Conservation (phyloP, 2,797 vertebrate genomes). For the Delichon dasypus region DNA sequence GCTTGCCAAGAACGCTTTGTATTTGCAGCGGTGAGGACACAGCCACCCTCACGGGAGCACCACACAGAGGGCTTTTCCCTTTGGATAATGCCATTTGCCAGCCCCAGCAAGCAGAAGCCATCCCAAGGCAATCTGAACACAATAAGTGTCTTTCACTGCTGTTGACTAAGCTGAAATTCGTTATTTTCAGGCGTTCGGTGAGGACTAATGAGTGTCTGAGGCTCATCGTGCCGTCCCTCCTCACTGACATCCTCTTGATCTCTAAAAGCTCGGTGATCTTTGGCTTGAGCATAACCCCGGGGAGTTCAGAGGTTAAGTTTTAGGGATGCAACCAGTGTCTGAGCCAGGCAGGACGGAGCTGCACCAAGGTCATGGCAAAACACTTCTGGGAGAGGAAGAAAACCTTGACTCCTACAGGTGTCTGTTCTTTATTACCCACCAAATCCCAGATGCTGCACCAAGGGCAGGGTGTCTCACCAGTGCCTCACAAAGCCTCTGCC, state of each 20-base stretch:
- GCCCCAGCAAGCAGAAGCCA: slow-evolving; percentile 13
- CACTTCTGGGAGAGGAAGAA: neutral
- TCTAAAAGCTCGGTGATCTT: slow-evolving; percentile 18
- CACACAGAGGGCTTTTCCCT: neutral
- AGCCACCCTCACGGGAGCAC: neutral
- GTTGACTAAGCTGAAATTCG: slow-evolving; percentile 15
- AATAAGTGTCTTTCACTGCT: neutral
- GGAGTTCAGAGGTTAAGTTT: slow-evolving; percentile 39
- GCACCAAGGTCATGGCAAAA: neutral
- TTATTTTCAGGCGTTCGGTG: neutral
- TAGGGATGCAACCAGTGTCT: neutral
- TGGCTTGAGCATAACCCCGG: neutral
- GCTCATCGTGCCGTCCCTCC: neutral
- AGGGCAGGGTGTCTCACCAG: neutral
- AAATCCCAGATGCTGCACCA: neutral
- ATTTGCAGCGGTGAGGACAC: slow-evolving; percentile 3
- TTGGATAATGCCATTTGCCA: neutral
- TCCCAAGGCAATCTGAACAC: neutral
- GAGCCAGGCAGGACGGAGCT: neutral
- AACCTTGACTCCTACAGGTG: slow-evolving; percentile 38
- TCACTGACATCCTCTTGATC: slow-evolving; percentile 17
- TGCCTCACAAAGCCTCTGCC: slow-evolving; percentile 34
- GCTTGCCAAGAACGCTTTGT: slow-evolving; percentile 59
- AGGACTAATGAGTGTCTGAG: slow-evolving; percentile 60
- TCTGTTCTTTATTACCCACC: neutral